phyloP scores from a whole-genome alignment of 1,140 invertebrate genomes.

The Drosophila littoralis region DNA sequence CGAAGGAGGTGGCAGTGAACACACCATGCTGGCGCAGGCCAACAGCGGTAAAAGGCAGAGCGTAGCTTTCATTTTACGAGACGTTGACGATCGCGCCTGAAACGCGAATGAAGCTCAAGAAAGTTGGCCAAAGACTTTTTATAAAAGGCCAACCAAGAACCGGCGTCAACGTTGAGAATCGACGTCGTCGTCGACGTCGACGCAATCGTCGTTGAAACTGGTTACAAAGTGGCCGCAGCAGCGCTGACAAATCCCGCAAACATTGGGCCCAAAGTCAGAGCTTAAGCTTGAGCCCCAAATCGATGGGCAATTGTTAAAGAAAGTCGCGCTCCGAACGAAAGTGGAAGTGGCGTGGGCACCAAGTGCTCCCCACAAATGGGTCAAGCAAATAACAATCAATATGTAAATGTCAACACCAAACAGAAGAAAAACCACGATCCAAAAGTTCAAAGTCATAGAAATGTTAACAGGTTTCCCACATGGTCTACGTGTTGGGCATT shows the following conservation, averaged over 20 bases:
- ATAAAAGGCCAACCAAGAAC: slow-evolving; percentile 63
- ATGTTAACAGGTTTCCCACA: slow-evolving; percentile 68
- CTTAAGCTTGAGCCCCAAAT: slow-evolving; percentile 4
- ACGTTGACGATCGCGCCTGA: slow-evolving; percentile 50
- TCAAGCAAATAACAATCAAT: slow-evolving; percentile 73
- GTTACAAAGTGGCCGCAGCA: slow-evolving; percentile 34
- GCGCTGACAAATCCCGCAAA: slow-evolving; percentile 25
- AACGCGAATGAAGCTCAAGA: slow-evolving; percentile 79
- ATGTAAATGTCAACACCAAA: slow-evolving; percentile 57
- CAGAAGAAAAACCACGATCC: slow-evolving; percentile 13
- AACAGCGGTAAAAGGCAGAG: slow-evolving; percentile 44
- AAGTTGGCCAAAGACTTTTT: slow-evolving; percentile 82
- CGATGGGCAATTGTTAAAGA: slow-evolving; percentile 54
- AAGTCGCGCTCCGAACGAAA: slow-evolving; percentile 69
- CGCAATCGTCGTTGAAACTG: slow-evolving; percentile 47
- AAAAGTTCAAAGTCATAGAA: slow-evolving; percentile 81
- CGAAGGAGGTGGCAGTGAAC: slow-evolving; percentile 15
- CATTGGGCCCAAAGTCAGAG: slow-evolving; percentile 7
- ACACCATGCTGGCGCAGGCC: slow-evolving; percentile 16
- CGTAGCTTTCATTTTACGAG: slow-evolving; percentile 63
- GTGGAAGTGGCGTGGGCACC: slow-evolving; percentile 77
- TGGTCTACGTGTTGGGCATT: slow-evolving; percentile 68
- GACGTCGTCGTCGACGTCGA: slow-evolving; percentile 10
- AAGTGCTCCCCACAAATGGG: slow-evolving; percentile 62
- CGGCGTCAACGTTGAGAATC: slow-evolving; percentile 49